Base-by-base conservation (phyloP, 1,140 invertebrate species). In the Thalassaphorura encarpata region DNA sequence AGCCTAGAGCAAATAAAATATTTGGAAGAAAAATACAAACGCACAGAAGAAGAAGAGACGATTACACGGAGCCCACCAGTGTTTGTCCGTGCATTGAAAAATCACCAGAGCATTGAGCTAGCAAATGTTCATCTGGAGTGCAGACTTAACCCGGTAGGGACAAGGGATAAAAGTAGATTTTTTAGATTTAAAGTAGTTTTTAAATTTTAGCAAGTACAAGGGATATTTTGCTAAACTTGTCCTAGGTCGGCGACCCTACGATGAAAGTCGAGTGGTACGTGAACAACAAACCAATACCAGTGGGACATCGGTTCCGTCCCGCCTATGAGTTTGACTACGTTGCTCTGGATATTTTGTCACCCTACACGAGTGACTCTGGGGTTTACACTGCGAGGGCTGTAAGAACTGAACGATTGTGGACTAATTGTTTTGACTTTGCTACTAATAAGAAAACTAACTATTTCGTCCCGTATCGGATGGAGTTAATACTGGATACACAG, bases 261-360 rank as follows among this genome's bases (percentile, higher is more conserved):
- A 95, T 99, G 90, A 84, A 79, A 69, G 87, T 99, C 4, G 92
- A 98, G 64, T 99, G 96, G 96, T 89, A 94, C 68, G 86, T 90
- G 23, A 96, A 99, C 73, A 93, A 92, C 41, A 76, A 47, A 24
- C 59, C 54, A 62, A 60, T 66, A 51, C 56, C 63, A 11, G 59
- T 61, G 73, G 92, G 93, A 16, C 91, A 96, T 70, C 80, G 95
- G 56, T 98, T 97, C 76, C 80, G 90, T 71, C 92, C 93, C 43
- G 87, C 90, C 2, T 89, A 96, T 72, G 95, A 99, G 73, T 97
- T 99, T 71, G 33, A n/a, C 33, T 96, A 96, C 69, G 93, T 97
- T 6, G 89, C 91, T 31, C 73, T 99, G 26, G 95, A 98, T 71
- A 82, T 99, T 28, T 73, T 97, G 2, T 91, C 89, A 64, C 91